Percentiles rank a stretch among this genome's conserved stretches.
phyloP scores from a whole-genome alignment of 2,888 invertebrate genomes.

The Linnaemya tessellans region DNA sequence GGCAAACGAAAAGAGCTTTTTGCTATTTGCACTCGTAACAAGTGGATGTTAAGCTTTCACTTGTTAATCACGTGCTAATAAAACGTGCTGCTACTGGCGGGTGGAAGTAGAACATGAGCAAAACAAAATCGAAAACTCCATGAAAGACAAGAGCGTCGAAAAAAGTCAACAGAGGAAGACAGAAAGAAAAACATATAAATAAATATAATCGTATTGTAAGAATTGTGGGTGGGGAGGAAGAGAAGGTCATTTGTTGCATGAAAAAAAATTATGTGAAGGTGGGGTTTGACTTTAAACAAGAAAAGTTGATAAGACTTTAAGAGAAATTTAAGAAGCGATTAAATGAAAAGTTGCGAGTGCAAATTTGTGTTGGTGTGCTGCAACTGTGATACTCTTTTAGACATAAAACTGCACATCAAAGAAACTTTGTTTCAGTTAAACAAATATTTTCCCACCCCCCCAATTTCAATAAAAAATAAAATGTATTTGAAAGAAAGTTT shows the following conservation, averaged over 20 bases:
- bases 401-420: not conserved
- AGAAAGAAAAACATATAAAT: not conserved
- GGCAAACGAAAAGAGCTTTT: conserved; percentile 8
- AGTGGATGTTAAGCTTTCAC: conserved; percentile 66
- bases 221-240: conserved; percentile 1
- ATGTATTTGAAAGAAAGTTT: too few species aligned
- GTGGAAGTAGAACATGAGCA: conserved; percentile 60
- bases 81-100: conserved; percentile 65
- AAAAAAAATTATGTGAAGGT: conserved; percentile 16
- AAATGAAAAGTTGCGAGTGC: not conserved
- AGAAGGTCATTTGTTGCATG: conserved; percentile 64
- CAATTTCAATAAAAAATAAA: too few species aligned
- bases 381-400: not conserved
- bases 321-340: conserved; percentile 19
- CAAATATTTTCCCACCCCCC: too few species aligned
- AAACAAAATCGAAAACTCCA: conserved; percentile 53
- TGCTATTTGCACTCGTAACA: conserved; percentile 5
- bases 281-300: not conserved
- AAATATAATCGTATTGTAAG: not conserved
- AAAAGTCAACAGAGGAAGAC: not conserved
- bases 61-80: conserved; percentile 59
- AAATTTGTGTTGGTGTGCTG: not conserved
- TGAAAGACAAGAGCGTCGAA: not conserved
- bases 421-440: not conserved
- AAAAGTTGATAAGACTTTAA: conserved; percentile 32